Evolutionary conservation across 2,113 vertebrate species (phyloP).

Genomic region (Crotalus tigris): DNA sequence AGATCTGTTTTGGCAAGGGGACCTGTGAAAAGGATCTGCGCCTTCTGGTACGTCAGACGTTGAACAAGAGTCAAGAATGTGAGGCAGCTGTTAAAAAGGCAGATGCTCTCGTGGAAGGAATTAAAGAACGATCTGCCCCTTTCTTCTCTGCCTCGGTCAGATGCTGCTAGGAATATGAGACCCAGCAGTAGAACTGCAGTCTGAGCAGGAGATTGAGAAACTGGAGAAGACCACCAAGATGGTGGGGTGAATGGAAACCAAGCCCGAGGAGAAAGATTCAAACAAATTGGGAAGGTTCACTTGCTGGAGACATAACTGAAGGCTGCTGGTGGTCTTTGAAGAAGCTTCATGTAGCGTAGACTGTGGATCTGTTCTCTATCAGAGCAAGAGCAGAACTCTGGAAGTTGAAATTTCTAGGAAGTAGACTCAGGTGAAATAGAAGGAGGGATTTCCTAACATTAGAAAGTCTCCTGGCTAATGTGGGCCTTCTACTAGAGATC

Average conservation of each 20-base stretch:
- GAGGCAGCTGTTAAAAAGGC: background rate
- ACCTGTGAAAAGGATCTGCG: background rate
- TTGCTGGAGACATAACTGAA: background rate
- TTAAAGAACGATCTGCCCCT: background rate
- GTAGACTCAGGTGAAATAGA: too few species aligned
- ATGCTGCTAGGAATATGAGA: background rate
- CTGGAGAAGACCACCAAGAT: background rate
- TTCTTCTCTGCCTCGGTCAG: background rate
- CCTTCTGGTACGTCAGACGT: background rate
- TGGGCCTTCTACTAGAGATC: too few species aligned
- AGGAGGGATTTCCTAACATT: too few species aligned
- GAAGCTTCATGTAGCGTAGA: background rate
- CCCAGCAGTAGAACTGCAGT: background rate
- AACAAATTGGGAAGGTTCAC: background rate
- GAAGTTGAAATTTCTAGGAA: too few species aligned
- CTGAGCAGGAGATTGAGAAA: background rate
- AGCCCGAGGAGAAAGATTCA: background rate
- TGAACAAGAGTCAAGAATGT: background rate
- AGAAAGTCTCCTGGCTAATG: too few species aligned
- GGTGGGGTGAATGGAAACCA: background rate
- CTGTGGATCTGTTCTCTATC: too few species aligned
- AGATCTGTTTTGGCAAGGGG: background rate
- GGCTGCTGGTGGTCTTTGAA: background rate
- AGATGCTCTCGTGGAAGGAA: background rate
- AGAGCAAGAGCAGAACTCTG: too few species aligned